Evolutionary conservation across 2,888 invertebrate species (phyloP).

Genomic region (Anthophora plumipes): DNA sequence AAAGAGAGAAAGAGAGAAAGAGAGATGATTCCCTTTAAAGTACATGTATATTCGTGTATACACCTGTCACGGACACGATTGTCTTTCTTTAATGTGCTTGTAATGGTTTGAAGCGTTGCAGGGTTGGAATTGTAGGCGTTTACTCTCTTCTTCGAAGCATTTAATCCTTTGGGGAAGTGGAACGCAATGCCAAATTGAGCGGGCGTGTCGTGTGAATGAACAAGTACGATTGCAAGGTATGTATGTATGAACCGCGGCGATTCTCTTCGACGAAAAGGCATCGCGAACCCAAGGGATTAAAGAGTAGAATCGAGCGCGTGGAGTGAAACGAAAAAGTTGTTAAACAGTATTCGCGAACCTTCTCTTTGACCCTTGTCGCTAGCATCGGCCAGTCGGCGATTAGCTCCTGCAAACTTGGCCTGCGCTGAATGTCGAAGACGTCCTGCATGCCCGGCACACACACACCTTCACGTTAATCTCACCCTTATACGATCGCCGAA

Average conservation of each 20-base stretch:
- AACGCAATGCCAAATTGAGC: conserved; percentile 3
- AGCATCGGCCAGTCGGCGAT: conserved; percentile 93
- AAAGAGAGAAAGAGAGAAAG: neutral
- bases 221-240: neutral
- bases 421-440: conserved; percentile 89
- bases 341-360: conserved; percentile 87
- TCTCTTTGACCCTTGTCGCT: conserved; percentile 88
- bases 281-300: conserved; percentile 46
- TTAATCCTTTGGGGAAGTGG: conserved; percentile 39
- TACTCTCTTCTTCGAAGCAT: conserved; percentile 56
- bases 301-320: conserved; percentile 60
- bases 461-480: conserved; percentile 71
- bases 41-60: no score
- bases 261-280: neutral
- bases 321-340: conserved; percentile 54
- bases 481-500: conserved; percentile 64
- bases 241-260: no score
- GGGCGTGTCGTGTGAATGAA: no score
- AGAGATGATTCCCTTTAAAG: neutral
- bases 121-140: conserved; percentile 57
- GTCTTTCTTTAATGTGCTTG: no score
- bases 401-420: conserved; percentile 89
- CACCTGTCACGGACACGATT: no score
- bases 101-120: conserved; percentile 64
- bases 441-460: conserved; percentile 85